Percentiles rank a stretch among this genome's conserved stretches.
Evolutionary conservation across 2,113 vertebrate genomes (phyloP).

Genomic region (Cephalopterus ornatus): DNA sequence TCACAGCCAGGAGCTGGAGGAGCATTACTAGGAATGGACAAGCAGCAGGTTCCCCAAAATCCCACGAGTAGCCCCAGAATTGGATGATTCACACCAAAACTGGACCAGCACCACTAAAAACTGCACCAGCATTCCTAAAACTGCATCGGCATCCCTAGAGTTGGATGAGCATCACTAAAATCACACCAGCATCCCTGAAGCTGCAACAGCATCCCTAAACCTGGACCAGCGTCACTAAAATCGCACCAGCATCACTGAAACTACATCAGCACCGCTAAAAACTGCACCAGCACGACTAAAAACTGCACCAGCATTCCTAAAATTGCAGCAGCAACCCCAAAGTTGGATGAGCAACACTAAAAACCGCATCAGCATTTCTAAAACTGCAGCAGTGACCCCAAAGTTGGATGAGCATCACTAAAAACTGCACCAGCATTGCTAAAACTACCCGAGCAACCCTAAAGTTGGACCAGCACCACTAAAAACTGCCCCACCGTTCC

Average conservation of each 20-base stretch:
- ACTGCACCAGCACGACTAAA: neutral
- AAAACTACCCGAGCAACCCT: too few species aligned
- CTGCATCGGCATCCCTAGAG: neutral
- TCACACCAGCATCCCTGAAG: neutral
- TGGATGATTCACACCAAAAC: neutral
- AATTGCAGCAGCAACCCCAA: too few species aligned
- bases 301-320: fast-evolving
- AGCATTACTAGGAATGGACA: fast-evolving
- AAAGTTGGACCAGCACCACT: too few species aligned
- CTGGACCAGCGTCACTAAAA: neutral
- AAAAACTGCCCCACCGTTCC: too few species aligned
- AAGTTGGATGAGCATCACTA: too few species aligned
- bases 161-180: neutral
- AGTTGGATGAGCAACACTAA: neutral
- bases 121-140: neutral
- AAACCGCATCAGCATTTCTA: neutral
- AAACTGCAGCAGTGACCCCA: too few species aligned
- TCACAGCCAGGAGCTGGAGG: neutral
- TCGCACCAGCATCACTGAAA: fast-evolving
- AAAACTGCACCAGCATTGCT: too few species aligned
- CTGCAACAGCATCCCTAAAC: neutral
- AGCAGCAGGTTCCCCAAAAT: too few species aligned
- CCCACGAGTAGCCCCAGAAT: fast-evolving
- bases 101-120: neutral
- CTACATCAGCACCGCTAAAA: neutral